Base-by-base conservation (phyloP, 2,888 invertebrate species). In the Nephrotoma guestfalica region DNA sequence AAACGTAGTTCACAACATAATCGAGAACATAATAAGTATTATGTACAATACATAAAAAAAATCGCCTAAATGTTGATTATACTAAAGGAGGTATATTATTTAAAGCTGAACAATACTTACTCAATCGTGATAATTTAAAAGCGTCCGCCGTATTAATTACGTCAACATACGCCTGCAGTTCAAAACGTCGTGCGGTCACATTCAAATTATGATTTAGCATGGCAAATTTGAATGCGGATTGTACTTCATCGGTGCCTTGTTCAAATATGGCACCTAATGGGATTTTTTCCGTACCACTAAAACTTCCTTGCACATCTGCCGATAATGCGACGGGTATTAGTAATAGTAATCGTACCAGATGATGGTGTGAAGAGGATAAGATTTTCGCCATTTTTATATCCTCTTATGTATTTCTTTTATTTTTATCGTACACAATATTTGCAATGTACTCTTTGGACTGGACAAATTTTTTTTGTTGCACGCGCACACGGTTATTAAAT, bases 141-240 rank as follows among this genome's bases (percentile, higher is more conserved):
- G 97, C 97, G 91, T 98, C 97, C 40, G 97, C 97, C 11, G 97
- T 97, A 91, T 97, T 96, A 91, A 98, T 97, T 90, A 97, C 96
- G 90, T 97, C 97, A 86, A 97, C 97, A 90, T 95, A 97, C 7
- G 97, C 97, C 91, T 96, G 96, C 86, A 97, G 93, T 90, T 97
- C 97, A 90, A 97, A 95, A 83, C 96, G 93, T 86, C 95, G 93
- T 47, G 94, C 94, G 87, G 95, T 95, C 88, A 96, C 94, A 90
- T 97, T 97, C 90, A 96, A 95, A 90, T 97, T 97, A 91, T 97
- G 97, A 89, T 95, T 95, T 86, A 95, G 93, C 95, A 97, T 95
- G 6, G 97, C 97, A 90, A 96, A 97, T 90, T 96, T 97, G 92
- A 97, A 97, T n/a, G 97, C 97, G 88, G 96, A 95, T 91, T 97